A percentile compares a stretch with the other conserved stretches of the same genome.
Evolutionary conservation across 2,797 vertebrate species (phyloP).

Genomic region (Pseudochirops cupreus): DNA sequence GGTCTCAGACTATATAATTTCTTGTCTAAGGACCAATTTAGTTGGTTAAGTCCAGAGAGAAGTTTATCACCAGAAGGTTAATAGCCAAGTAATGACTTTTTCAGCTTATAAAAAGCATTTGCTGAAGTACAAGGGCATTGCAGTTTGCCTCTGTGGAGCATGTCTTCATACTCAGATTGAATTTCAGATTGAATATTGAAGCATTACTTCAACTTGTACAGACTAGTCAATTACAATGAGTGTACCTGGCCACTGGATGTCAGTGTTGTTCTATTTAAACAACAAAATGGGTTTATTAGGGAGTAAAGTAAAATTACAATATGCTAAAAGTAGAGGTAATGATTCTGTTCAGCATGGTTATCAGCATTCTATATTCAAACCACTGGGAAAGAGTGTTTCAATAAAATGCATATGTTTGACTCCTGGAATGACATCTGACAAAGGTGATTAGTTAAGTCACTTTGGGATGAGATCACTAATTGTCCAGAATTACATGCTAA

Average conservation of each 20-base stretch:
- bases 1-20: background rate
- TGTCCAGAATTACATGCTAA: background rate
- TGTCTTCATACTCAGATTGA: background rate
- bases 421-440: background rate
- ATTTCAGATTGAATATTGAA: background rate
- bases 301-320: background rate
- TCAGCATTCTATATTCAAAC: constrained; percentile 19
- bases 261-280: constrained; percentile 64
- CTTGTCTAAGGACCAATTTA: background rate
- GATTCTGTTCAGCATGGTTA: constrained; percentile 22
- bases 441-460: background rate
- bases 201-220: background rate
- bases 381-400: constrained; percentile 29
- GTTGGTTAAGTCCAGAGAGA: background rate
- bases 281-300: background rate
- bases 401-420: constrained; percentile 14
- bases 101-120: background rate
- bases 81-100: background rate
- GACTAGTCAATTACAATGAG: constrained; percentile 47
- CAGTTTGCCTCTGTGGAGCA: background rate
- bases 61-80: background rate
- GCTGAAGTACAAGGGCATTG: background rate
- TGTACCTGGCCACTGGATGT: constrained; percentile 68
- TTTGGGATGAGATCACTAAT: background rate
- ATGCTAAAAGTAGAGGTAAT: background rate